A percentile compares a stretch with the other conserved stretches of the same genome.
Conservation (phyloP, 2,888 invertebrate species). For the Unio delphinus region DNA sequence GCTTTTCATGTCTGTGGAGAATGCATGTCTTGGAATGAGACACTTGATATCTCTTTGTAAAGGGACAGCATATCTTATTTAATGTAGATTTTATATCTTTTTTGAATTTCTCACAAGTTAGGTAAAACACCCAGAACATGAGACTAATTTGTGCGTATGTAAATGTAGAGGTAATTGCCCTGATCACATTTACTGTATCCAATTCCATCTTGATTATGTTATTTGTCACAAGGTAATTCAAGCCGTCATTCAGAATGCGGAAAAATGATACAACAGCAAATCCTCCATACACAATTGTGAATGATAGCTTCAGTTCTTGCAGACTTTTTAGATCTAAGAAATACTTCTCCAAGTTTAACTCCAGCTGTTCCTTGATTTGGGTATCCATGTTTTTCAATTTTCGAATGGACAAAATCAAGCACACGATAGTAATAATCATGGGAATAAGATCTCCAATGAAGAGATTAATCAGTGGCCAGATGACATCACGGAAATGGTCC, state of each 20-base stretch:
- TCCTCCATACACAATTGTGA: slow-evolving; percentile 16
- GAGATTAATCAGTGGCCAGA: slow-evolving; percentile 62
- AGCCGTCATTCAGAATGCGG: slow-evolving; percentile 16
- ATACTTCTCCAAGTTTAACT: slow-evolving; percentile 47
- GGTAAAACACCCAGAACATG: slow-evolving; percentile 55
- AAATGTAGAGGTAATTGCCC: slow-evolving; percentile 29
- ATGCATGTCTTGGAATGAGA: slow-evolving; percentile 11
- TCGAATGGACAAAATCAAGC: slow-evolving; percentile 37
- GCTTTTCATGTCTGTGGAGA: slow-evolving; percentile 8
- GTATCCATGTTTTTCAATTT: slow-evolving; percentile 8
- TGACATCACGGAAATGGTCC: slow-evolving; percentile 50
- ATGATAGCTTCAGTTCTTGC: slow-evolving; percentile 35
- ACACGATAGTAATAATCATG: slow-evolving; percentile 42
- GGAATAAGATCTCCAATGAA: slow-evolving; percentile 58
- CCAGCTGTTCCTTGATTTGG: slow-evolving; percentile 22
- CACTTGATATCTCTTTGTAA: slow-evolving; percentile 5
- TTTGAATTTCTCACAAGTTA: slow-evolving; percentile 48
- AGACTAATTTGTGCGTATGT: slow-evolving; percentile 47
- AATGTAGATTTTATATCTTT: slow-evolving; percentile 22
- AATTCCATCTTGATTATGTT: slow-evolving; percentile 14
- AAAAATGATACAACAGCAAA: slow-evolving; percentile 11
- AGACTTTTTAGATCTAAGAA: slow-evolving; percentile 56
- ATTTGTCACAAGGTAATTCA: slow-evolving; percentile 10
- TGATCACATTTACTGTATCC: slow-evolving; percentile 18
- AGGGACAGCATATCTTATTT: slow-evolving; percentile 12